Base-by-base conservation (phyloP, 1,140 invertebrate genomes). In the Pseudomyrmex dendroicus region DNA sequence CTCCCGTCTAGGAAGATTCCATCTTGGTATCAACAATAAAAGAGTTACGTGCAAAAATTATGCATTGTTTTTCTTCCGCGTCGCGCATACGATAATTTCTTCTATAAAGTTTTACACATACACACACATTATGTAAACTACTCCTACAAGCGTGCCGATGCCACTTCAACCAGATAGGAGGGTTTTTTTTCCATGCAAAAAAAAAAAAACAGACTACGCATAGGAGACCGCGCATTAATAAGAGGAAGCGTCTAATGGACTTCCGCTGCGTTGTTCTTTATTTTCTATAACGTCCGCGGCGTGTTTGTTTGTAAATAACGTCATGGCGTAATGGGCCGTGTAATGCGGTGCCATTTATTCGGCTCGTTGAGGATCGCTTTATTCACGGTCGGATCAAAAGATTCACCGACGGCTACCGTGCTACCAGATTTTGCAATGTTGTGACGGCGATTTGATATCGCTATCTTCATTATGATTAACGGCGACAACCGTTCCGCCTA, bases 261-360 rank as follows among this genome's bases (percentile, higher is more conserved):
- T 86, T 86, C 86, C 86, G 86, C 20, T 82, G 72, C 25, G 86
- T 86, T 87, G 84, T 87, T 87, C 86, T 63, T 83, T 82, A 63
- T 80, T 73, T 83, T 80, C 78, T 48, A 77, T 25, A 73, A 66
- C 64, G 74, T 72, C 48, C 66, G 64, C 84, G 84, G 64, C 20
- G 82, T 73, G 82, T 73, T 54, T 72, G 54, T 73, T 82, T 73
- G 85, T 56, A 84, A 87, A 87, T 78, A 87, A 87, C 86, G 80
- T 73, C 85, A 25, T 84, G 44, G 80, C 73, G 86, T 73, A 86
- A 87, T 87, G 86, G 50, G n/a, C 86, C 86, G 86, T 87, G 86
- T 87, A 87, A 87, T 87, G 68, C 82, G 80, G 25, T 46, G 80
- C 80, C 82, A 87, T 87, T 87, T 87, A 87, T 78, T 86, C 86